A percentile compares a stretch with the other conserved stretches of the same genome.
These are phyloP conservation scores for Hofmannophila pseudospretella DNA, from an alignment of 2,888 invertebrate genomes.

Conservation along the genomic window DNA sequence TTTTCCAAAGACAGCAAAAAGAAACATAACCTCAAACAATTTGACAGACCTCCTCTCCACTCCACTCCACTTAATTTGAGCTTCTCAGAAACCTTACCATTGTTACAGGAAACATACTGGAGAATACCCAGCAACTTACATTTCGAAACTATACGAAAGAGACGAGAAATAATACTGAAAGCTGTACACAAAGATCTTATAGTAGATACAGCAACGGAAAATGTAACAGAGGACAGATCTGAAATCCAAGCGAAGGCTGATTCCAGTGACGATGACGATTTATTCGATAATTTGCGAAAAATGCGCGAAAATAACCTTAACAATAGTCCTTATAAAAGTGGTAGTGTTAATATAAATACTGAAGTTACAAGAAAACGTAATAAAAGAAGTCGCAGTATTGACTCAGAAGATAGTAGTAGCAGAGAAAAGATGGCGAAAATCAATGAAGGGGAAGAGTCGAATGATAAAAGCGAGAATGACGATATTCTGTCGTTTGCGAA, in stretches of 20 bases:
- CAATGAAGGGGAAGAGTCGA: slow-evolving; percentile 38
- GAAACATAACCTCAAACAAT: no score
- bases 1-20: no score
- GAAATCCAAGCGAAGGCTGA: slow-evolving; percentile 19
- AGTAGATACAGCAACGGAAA: slow-evolving; percentile 28
- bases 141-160: slow-evolving; percentile 73
- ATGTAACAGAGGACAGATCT: slow-evolving; percentile 4
- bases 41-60: no score
- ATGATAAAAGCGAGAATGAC: slow-evolving; percentile 28
- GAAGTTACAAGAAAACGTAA: slow-evolving; percentile 31
- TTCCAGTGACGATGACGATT: slow-evolving; percentile 59
- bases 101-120: slow-evolving; percentile 89
- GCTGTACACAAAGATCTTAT: slow-evolving; percentile 74
- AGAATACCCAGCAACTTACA: slow-evolving; percentile 84
- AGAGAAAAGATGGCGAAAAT: slow-evolving; percentile 58
- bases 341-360: slow-evolving; percentile 12
- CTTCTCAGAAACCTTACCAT: no score
- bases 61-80: no score
- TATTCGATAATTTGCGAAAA: slow-evolving; percentile 62
- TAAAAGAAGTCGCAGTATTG: slow-evolving; percentile 54
- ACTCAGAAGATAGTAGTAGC: slow-evolving; percentile 40
- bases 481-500: slow-evolving; percentile 67
- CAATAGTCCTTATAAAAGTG: slow-evolving; percentile 22
- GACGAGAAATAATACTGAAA: slow-evolving; percentile 74
- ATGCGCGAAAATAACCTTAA: slow-evolving; percentile 38